Conservation (phyloP, 2,113 vertebrate genomes). For the Tamias sibiricus region DNA sequence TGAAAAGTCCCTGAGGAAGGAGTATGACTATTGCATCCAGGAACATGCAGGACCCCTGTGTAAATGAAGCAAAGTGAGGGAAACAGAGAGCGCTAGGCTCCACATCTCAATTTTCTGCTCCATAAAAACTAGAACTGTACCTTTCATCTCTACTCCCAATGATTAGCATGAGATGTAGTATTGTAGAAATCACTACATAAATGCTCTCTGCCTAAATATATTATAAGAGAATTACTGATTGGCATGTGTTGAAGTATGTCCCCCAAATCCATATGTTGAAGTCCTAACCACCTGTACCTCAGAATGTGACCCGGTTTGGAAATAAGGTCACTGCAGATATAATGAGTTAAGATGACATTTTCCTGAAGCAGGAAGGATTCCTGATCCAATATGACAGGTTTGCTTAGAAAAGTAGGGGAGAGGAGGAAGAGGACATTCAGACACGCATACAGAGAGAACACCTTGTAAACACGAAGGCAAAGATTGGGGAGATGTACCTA, state of each 20-base stretch:
- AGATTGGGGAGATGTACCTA: too few relatives aligned
- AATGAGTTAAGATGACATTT: too few relatives aligned
- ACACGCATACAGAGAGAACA: not conserved
- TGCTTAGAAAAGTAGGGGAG: not conserved
- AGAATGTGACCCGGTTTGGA: not conserved
- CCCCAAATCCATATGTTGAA: not conserved
- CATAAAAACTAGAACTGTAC: not conserved
- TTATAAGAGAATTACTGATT: not conserved
- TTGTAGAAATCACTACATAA: not conserved
- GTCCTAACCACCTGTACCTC: not conserved
- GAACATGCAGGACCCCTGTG: not conserved
- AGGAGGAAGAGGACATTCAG: not conserved
- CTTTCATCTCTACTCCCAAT: not conserved
- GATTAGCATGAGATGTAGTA: not conserved
- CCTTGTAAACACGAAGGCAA: not conserved
- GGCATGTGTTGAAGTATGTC: not conserved
- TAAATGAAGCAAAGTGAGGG: not conserved
- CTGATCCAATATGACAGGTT: not conserved
- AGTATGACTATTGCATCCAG: fast-evolving
- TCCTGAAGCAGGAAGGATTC: too few relatives aligned
- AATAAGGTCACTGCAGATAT: not conserved
- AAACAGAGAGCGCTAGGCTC: not conserved
- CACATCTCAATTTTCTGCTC: not conserved
- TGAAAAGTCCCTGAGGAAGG: not conserved
- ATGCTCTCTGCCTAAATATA: not conserved